Percentiles rank a stretch among this genome's conserved stretches.
These are phyloP conservation scores for Lordiphosa stackelbergi DNA, from an alignment of 1,140 invertebrate genomes.

Conservation along the genomic window DNA sequence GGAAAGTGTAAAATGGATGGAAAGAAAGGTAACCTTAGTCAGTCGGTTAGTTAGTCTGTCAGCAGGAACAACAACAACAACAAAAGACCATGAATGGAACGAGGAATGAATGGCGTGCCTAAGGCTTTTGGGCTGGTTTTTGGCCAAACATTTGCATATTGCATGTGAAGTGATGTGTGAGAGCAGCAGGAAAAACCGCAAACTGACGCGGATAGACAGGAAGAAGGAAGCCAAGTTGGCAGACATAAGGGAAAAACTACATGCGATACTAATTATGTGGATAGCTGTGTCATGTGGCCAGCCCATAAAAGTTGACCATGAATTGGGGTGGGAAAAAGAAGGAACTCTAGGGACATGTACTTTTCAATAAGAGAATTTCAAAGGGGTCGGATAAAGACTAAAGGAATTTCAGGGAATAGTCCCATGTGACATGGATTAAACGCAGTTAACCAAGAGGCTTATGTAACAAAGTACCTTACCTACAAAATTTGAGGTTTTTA, in stretches of 20 bases:
- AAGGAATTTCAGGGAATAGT: too few relatives aligned
- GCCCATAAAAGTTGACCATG: too few relatives aligned
- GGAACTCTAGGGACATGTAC: too few relatives aligned
- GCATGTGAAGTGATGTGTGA: constrained; percentile 19
- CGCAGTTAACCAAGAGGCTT: too few relatives aligned
- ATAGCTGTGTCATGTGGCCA: too few relatives aligned
- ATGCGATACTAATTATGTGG: too few relatives aligned
- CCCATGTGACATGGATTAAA: too few relatives aligned
- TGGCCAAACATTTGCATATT: constrained; percentile 40
- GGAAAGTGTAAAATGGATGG: constrained; percentile 25
- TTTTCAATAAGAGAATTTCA: too few relatives aligned
- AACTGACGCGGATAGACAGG: constrained; percentile 17
- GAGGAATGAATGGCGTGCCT: constrained; percentile 22
- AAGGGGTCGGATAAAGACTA: too few relatives aligned
- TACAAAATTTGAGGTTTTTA: too few relatives aligned
- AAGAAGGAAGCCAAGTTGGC: constrained; percentile 30
- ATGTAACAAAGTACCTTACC: too few relatives aligned
- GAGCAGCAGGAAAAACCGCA: constrained; percentile 24
- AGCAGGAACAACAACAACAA: constrained; percentile 1
- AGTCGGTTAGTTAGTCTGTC: constrained; percentile 5
- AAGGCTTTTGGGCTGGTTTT: constrained; percentile 7
- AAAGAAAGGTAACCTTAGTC: constrained; percentile 22
- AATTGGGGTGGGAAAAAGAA: too few relatives aligned
- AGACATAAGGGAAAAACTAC: constrained; percentile 1
- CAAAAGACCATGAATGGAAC: constrained; percentile 31